These are phyloP conservation scores for Pristionchus entomophagus DNA, from an alignment of 2,888 invertebrate species.

Conservation along the genomic window DNA sequence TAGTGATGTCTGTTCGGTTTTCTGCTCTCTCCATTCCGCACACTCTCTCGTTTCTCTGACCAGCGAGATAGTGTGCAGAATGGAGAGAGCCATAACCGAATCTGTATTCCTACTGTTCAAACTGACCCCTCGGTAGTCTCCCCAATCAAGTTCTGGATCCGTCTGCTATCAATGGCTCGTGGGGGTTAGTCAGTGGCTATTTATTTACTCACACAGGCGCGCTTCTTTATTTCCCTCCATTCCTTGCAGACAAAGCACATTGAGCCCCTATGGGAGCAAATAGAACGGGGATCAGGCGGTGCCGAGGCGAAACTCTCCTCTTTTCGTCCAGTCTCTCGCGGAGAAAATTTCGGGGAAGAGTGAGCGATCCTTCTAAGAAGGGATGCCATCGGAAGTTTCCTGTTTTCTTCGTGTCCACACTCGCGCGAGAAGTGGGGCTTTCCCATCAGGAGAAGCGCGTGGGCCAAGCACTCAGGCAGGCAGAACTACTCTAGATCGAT, in stretches of 20 bases:
- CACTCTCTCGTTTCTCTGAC: too few species aligned
- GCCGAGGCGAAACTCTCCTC: background rate
- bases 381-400: background rate
- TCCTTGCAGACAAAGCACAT: background rate
- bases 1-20: too few species aligned
- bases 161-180: background rate
- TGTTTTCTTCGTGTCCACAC: background rate
- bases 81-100: too few species aligned
- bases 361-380: background rate
- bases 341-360: background rate
- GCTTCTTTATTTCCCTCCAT: background rate
- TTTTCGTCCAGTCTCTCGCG: background rate
- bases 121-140: too few species aligned
- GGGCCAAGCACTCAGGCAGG: too few species aligned
- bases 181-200: background rate
- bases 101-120: too few species aligned
- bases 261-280: background rate
- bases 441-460: too few species aligned
- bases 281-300: background rate
- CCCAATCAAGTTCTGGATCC: background rate
- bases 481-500: too few species aligned
- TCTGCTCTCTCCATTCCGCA: too few species aligned
- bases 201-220: slow-evolving; percentile 14
- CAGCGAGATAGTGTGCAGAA: too few species aligned
- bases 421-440: background rate